Evolutionary conservation across 2,113 vertebrate species (phyloP), one percentile per base, ranked within the genome.

Genomic region (Thamnophis sirtalis): DNA sequence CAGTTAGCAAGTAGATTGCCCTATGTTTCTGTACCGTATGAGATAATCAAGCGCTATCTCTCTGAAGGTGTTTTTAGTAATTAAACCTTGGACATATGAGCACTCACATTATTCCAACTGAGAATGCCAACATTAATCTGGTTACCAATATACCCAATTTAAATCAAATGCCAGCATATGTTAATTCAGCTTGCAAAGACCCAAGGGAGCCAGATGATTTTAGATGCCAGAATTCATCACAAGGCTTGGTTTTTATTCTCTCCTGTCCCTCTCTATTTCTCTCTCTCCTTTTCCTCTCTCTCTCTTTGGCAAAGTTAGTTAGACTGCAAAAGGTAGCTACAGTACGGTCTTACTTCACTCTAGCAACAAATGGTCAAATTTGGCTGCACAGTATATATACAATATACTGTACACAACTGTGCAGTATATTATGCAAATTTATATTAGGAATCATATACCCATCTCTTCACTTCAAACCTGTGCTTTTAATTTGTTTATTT

Each of bases 111-210:
- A 63, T 56, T 86, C 84, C 89, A 92, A 92, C n/a, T 3, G 55
- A 89, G 55, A 92, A 92, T 92, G 91, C 91, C 91, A 92, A 84
- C 60, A 92, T 92, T 92, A 89, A 92, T 92, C 80, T 92, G 80
- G 91, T 89, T 92, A 92, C 88, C 88, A 53, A 53, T 89, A 89
- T 60, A 89, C 88, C 80, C 88, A 92, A 92, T 89, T 92, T 92
- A 92, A 92, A 92, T 92, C 73, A 92, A 92, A 92, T 89, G 91
- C 91, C 91, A 92, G 88, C 88, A 86, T 92, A 92, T 92, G 91
- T 63, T 92, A 92, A 92, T 54, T 56, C 22, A 58, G 55, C 53
- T 92, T 54, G 48, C 13, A n/a, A 33, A 86, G 33, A 86, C 48
- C 68, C 88, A 38, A 43, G 91, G 54, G 91, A 56, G 55, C 80